Base-by-base conservation (phyloP, 1,140 invertebrate genomes). In the Heliothis subflexa region DNA sequence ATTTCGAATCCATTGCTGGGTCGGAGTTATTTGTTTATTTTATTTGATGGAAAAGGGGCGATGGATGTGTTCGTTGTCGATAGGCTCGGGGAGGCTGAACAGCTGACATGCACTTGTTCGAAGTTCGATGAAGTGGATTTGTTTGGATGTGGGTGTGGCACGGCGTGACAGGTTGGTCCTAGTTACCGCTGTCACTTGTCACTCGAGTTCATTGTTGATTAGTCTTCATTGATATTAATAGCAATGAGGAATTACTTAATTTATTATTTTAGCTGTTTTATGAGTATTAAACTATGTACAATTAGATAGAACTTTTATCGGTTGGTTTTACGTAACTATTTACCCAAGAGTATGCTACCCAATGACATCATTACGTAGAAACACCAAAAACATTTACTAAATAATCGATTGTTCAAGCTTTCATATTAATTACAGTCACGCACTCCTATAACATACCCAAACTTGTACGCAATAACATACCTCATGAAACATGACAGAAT, bases 111-210 rank as follows among this genome's bases (percentile, higher is more conserved):
- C 49, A 66, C 59, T 66, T 76, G 61, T 76, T 55, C 74, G 16
- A 16, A 66, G 61, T 28, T 64, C 16, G 45, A 74, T 74, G 25
- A 64, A 80, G 66, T 83, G 40, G 70, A 78, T 82, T 85, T 81
- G 81, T 87, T 81, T 78, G 77, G 73, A 77, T 66, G 80, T 86
- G 89, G 87, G 88, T 83, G 89, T 91, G 88, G 88, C 81, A 78
- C 86, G 76, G 83, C 86, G 89, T 91, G 88, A 86, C 83, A 80
- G 82, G 77, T 78, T 86, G 57, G 57, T 25, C 45, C 57, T 62
- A 18, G 45, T 75, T 62, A 54, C 66, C 49, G 9, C 28, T 45
- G 33, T 64, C 33, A 64, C 33, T 10, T 64, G 50, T 54, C 28
- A 54, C 25, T 54, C 25, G 21, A 54, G 25, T 50, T 33, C 7